phyloP scores from a whole-genome alignment of 64 coral and sea anemone genomes.

The Stichodactyla helianthus region DNA sequence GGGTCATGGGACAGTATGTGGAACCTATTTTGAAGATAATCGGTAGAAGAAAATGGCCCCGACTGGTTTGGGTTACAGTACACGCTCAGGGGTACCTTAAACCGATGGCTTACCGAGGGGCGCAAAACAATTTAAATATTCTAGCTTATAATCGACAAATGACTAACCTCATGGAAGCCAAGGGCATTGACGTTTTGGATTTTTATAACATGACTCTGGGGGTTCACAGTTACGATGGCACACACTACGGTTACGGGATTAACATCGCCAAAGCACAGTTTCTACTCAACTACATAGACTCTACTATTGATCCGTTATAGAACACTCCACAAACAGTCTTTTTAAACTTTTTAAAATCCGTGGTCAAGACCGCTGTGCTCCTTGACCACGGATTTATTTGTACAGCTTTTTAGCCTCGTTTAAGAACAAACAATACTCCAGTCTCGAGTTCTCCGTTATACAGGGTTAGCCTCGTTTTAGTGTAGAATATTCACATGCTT shows the following conservation, averaged over 20 bases:
- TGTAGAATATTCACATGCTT: too few relatives aligned
- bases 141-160: slow-evolving; percentile 33
- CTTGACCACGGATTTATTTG: too few relatives aligned
- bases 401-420: too few relatives aligned
- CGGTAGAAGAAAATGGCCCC: slow-evolving; percentile 39
- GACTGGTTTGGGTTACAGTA: slow-evolving; percentile 50
- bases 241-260: slow-evolving; percentile 56
- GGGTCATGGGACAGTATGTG: slow-evolving; percentile 9
- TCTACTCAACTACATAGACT: slow-evolving; percentile 49
- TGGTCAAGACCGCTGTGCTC: too few relatives aligned
- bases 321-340: too few relatives aligned
- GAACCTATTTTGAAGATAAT: slow-evolving; percentile 54
- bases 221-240: slow-evolving; percentile 60
- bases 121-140: slow-evolving; percentile 14
- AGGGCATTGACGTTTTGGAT: slow-evolving; percentile 52
- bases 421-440: too few relatives aligned
- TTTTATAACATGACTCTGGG: slow-evolving; percentile 57
- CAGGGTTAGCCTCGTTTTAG: too few relatives aligned
- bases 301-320: neutral
- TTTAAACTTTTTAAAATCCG: too few relatives aligned
- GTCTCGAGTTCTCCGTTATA: too few relatives aligned
- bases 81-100: slow-evolving; percentile 66
- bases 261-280: slow-evolving; percentile 65
- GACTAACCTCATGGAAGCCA: slow-evolving; percentile 16
- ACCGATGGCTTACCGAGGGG: slow-evolving; percentile 8